These are phyloP conservation scores for Puma concolor DNA, from an alignment of 2,113 vertebrate genomes.

Conservation along the genomic window DNA sequence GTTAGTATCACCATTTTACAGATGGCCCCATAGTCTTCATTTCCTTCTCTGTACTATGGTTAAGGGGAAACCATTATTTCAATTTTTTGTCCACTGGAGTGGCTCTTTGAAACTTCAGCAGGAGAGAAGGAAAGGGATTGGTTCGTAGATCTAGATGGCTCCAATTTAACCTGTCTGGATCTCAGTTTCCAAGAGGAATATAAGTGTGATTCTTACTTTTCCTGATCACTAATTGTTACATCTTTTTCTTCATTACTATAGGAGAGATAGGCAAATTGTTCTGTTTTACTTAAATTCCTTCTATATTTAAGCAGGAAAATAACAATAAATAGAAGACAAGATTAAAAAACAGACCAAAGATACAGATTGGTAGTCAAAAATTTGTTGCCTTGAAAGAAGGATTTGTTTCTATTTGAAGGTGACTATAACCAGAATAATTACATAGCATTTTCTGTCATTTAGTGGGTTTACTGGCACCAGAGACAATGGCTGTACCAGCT, in stretches of 20 bases:
- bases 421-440: background rate
- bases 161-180: background rate
- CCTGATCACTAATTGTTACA: background rate
- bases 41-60: background rate
- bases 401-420: background rate
- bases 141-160: background rate
- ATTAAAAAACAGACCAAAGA: background rate
- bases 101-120: slow-evolving; percentile 24
- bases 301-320: slow-evolving; percentile 8
- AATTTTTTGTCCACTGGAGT: background rate
- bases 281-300: background rate
- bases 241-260: background rate
- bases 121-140: background rate
- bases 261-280: background rate
- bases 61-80: background rate
- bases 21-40: background rate
- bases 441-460: background rate
- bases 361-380: background rate
- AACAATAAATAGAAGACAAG: background rate
- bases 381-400: background rate
- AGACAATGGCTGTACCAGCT: background rate
- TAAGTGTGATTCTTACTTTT: background rate
- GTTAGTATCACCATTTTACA: background rate
- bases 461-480: background rate
- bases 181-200: background rate